Conservation (phyloP, 1,140 invertebrate species). For the Gryon sp. region DNA sequence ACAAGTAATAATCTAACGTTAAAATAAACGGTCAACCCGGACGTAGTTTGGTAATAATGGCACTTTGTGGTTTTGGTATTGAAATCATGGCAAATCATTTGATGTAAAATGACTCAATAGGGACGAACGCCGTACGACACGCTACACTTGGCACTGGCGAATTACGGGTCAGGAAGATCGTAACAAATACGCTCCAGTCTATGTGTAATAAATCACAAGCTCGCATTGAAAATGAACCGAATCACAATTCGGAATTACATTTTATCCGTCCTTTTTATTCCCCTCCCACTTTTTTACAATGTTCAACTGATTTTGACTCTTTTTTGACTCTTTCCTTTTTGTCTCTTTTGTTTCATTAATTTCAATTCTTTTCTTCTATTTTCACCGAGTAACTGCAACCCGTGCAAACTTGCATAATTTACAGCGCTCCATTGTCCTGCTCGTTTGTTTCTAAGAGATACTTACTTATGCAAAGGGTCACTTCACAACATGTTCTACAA, state of each 20-base stretch:
- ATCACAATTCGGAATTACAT: slow-evolving; percentile 29
- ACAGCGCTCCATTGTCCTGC: slow-evolving; percentile 35
- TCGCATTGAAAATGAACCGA: slow-evolving; percentile 50
- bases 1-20: not conserved
- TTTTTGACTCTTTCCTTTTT: slow-evolving; percentile 4
- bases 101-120: slow-evolving; percentile 37
- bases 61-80: slow-evolving; percentile 14
- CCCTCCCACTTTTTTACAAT: not conserved
- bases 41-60: slow-evolving; percentile 1
- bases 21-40: slow-evolving; percentile 9
- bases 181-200: slow-evolving; percentile 39
- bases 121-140: slow-evolving; percentile 30
- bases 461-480: slow-evolving; percentile 47
- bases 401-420: slow-evolving; percentile 49
- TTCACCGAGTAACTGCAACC: slow-evolving; percentile 10
- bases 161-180: slow-evolving; percentile 34
- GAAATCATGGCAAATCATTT: slow-evolving; percentile 42
- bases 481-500: slow-evolving; percentile 43
- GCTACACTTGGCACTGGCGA: slow-evolving; percentile 41
- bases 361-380: slow-evolving; percentile 38
- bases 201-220: slow-evolving; percentile 41
- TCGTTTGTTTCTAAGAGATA: slow-evolving; percentile 48
- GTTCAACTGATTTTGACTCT: not conserved
- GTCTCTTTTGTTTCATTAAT: slow-evolving; percentile 49
- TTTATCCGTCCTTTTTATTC: slow-evolving; percentile 24